Conservation (phyloP, 2,888 invertebrate species). For the Mesorhabditis spiculigera region DNA sequence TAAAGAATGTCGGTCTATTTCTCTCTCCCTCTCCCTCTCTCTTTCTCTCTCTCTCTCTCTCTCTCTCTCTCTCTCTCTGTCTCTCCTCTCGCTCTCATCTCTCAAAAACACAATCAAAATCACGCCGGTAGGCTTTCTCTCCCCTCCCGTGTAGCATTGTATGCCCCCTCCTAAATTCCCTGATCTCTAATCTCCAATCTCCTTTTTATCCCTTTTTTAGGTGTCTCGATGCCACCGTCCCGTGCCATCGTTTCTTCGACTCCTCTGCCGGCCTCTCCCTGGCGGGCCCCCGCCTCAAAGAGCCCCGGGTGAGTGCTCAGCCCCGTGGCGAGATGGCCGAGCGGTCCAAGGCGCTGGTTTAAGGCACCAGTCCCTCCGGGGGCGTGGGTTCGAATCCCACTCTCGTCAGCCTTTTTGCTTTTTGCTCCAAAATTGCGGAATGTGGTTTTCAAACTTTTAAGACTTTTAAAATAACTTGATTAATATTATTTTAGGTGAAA, state of each 20-base stretch:
- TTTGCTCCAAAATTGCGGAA: background rate
- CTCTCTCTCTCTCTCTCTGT: slow-evolving; percentile 11
- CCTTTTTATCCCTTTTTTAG: slow-evolving; percentile 15
- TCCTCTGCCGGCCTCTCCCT: slow-evolving; percentile 40
- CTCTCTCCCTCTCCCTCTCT: slow-evolving; percentile 9
- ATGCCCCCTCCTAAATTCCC: background rate
- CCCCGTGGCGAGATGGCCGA: slow-evolving; percentile 68
- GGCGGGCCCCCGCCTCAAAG: slow-evolving; percentile 34
- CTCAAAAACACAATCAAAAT: background rate
- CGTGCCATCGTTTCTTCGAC: slow-evolving; percentile 52
- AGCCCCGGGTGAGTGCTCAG: background rate
- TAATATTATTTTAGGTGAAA: background rate
- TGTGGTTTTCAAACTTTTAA: background rate
- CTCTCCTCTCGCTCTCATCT: no score
- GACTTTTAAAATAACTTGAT: background rate
- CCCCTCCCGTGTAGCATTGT: background rate
- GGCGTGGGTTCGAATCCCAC: slow-evolving; percentile 6
- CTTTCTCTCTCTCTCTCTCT: slow-evolving; percentile 8
- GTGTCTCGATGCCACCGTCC: slow-evolving; percentile 38
- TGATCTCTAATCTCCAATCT: background rate
- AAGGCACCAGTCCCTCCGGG: slow-evolving; percentile 74
- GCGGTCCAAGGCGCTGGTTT: slow-evolving; percentile 85
- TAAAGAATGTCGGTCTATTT: background rate
- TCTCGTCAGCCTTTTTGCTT: background rate
- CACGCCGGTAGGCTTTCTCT: slow-evolving; percentile 4